Conservation (phyloP, 2,888 invertebrate genomes). For the Priocnemis perturbator region DNA sequence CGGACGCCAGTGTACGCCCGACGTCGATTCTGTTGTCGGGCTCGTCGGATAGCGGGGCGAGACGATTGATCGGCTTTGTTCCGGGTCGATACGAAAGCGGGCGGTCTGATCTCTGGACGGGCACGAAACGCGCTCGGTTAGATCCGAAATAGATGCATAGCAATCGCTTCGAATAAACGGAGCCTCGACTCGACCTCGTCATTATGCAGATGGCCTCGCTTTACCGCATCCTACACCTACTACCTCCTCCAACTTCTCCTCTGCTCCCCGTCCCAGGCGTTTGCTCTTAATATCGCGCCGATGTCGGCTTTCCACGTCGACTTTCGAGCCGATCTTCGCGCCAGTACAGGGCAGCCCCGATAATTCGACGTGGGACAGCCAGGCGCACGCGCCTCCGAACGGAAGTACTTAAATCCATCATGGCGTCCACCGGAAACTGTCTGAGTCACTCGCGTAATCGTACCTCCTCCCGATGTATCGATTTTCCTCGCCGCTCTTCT, state of each 20-base stretch:
- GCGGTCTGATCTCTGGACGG: neutral
- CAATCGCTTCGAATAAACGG: constrained; percentile 56
- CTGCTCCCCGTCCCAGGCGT: constrained; percentile 17
- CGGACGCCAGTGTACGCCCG: neutral
- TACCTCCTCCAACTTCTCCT: constrained; percentile 21
- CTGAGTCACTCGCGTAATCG: constrained; percentile 72
- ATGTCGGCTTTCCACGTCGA: constrained; percentile 34
- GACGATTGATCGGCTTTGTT: constrained; percentile 36
- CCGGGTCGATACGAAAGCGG: constrained; percentile 43
- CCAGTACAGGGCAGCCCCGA: constrained; percentile 40
- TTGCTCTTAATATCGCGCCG: constrained; percentile 38
- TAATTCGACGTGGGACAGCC: constrained; percentile 55
- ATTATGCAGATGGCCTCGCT: constrained; percentile 57
- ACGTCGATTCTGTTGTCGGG: neutral
- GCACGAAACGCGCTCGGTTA: constrained; percentile 10
- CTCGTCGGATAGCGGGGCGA: neutral
- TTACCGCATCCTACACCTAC: constrained; percentile 46
- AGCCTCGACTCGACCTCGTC: constrained; percentile 51
- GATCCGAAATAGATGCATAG: constrained; percentile 36
- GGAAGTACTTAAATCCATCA: constrained; percentile 72
- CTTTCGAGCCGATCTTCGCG: constrained; percentile 42
- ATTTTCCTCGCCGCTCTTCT: constrained; percentile 55
- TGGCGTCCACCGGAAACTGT: constrained; percentile 71
- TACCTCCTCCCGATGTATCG: constrained; percentile 62
- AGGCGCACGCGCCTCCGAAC: constrained; percentile 67